A percentile compares a stretch with the other conserved stretches of the same genome.
Conservation (phyloP, 2,888 invertebrate genomes). For the Apomyelois bistriatella region DNA sequence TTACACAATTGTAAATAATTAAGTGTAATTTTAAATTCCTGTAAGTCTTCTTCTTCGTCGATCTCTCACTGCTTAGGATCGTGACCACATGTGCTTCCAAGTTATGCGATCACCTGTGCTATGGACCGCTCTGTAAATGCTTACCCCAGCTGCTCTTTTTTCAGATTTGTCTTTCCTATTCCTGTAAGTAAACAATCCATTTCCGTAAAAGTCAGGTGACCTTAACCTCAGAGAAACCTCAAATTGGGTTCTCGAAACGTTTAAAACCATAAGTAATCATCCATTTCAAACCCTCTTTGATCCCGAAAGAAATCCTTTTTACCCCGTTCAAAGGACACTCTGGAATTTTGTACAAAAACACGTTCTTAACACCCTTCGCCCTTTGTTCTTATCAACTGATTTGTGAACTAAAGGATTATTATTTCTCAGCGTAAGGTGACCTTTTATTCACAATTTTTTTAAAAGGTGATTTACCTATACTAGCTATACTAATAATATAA, state of each 20-base stretch:
- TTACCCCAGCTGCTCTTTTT: too few relatives aligned
- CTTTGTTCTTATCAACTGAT: background rate
- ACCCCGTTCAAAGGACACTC: background rate
- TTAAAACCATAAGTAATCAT: constrained; percentile 7
- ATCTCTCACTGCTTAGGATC: too few relatives aligned
- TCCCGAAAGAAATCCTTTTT: constrained; percentile 2
- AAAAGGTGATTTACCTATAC: too few relatives aligned
- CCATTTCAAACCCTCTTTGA: background rate
- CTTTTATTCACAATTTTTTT: background rate
- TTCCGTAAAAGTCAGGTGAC: background rate
- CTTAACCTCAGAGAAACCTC: background rate
- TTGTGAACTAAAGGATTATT: background rate
- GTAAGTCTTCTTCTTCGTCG: too few relatives aligned
- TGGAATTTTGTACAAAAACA: constrained; percentile 2
- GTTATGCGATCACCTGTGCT: too few relatives aligned
- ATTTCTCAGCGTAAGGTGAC: background rate
- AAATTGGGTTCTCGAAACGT: background rate
- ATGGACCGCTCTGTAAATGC: too few relatives aligned
- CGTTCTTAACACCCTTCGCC: background rate
- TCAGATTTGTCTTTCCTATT: too few relatives aligned
- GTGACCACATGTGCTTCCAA: too few relatives aligned
- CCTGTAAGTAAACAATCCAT: background rate
- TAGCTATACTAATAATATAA: too few relatives aligned
- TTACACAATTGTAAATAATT: too few relatives aligned
- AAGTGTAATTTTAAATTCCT: too few relatives aligned